These are phyloP conservation scores for Trichoplusia ni DNA, from an alignment of 1,140 invertebrate species.

Conservation along the genomic window DNA sequence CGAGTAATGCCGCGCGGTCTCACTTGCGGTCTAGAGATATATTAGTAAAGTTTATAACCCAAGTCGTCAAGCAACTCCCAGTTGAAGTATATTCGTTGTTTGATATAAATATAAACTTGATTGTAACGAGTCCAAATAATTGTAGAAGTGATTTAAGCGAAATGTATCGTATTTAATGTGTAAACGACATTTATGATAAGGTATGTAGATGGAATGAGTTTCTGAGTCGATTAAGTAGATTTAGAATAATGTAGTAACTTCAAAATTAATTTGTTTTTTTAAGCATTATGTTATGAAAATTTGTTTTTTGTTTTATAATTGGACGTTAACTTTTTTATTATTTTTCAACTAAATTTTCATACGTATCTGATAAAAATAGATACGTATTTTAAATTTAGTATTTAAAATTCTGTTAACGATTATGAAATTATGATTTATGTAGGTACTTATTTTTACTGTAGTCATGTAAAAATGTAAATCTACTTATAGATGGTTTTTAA, in stretches of 20 bases:
- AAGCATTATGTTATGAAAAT: neutral
- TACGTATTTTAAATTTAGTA: constrained; percentile 43
- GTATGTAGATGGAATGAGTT: neutral
- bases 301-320: neutral
- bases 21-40: neutral
- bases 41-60: constrained; percentile 3
- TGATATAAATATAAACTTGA: constrained; percentile 12
- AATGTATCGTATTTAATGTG: constrained; percentile 9
- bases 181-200: constrained; percentile 1
- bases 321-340: constrained; percentile 19
- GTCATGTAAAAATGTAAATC: constrained; percentile 48
- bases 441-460: constrained; percentile 44
- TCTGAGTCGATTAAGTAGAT: constrained; percentile 26
- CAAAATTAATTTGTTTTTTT: constrained; percentile 16
- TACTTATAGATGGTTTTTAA: constrained; percentile 35
- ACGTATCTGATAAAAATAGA: constrained; percentile 37
- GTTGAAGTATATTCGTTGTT: constrained; percentile 35
- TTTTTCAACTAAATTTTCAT: constrained; percentile 41
- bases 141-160: constrained; percentile 22
- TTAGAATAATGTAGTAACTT: constrained; percentile 25
- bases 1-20: constrained; percentile 9
- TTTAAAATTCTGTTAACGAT: constrained; percentile 26
- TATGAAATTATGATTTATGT: constrained; percentile 20
- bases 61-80: constrained; percentile 37
- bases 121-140: constrained; percentile 24